phyloP scores from a whole-genome alignment of 2,888 invertebrate species.

The Caenorhabditis panamensis region DNA sequence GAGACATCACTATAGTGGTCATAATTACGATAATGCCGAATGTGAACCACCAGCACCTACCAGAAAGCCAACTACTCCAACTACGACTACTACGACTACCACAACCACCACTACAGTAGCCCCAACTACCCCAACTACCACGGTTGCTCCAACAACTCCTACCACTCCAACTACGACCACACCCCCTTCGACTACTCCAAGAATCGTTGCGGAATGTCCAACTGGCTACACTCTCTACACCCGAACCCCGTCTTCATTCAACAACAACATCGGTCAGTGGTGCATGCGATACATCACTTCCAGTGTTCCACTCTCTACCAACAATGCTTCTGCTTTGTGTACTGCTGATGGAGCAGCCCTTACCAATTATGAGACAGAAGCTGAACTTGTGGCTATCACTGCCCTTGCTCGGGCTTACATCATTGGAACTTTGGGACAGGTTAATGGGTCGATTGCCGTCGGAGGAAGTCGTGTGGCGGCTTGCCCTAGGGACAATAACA shows the following conservation, averaged over 20 bases:
- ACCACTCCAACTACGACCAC: background rate
- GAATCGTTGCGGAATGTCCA: background rate
- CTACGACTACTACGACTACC: background rate
- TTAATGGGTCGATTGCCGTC: constrained; percentile 13
- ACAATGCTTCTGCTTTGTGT: constrained; percentile 6
- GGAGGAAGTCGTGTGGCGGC: background rate
- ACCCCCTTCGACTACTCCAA: background rate
- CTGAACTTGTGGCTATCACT: background rate
- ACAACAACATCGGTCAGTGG: constrained; percentile 14
- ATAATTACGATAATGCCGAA: no score
- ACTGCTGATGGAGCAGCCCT: background rate
- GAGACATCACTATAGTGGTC: background rate
- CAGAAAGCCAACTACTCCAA: background rate
- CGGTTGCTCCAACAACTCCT: background rate
- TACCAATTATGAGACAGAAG: constrained; percentile 20
- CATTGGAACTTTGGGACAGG: background rate
- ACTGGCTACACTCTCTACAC: background rate
- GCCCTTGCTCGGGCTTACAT: constrained; percentile 13
- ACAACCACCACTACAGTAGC: background rate
- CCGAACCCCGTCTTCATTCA: constrained; percentile 11
- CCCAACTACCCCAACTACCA: no score
- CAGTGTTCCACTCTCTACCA: constrained; percentile 3
- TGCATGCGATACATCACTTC: constrained; percentile 27
- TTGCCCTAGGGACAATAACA: background rate
- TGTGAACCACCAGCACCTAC: background rate